These are phyloP conservation scores for Biston stratarius DNA, from an alignment of 2,888 invertebrate species.

Conservation along the genomic window DNA sequence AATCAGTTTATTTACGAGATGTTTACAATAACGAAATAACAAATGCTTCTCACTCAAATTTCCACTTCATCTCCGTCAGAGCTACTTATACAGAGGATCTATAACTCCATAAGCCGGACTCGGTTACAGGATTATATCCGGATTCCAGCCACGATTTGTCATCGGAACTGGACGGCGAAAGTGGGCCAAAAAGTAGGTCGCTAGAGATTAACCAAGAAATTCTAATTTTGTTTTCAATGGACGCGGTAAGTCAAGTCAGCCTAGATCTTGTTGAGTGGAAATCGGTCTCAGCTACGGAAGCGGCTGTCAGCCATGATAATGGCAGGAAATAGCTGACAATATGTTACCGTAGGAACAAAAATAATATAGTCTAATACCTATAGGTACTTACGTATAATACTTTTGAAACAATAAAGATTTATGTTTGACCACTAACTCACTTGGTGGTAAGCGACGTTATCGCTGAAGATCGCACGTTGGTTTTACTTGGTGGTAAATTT, in stretches of 20 bases:
- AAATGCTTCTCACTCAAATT: constrained; percentile 10
- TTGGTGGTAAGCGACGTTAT: too few species aligned
- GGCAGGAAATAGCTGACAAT: constrained; percentile 21
- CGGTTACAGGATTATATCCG: constrained; percentile 28
- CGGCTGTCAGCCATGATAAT: constrained; percentile 11
- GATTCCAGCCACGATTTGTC: constrained; percentile 26
- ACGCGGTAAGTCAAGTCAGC: constrained; percentile 14
- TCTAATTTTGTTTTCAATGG: constrained; percentile 25
- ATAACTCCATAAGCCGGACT: constrained; percentile 4
- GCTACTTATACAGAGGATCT: constrained; percentile 16
- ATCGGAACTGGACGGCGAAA: constrained; percentile 26
- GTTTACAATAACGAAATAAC: background rate
- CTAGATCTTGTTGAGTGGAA: constrained; percentile 23
- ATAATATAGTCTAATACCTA: background rate
- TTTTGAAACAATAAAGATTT: background rate
- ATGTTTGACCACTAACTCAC: too few species aligned
- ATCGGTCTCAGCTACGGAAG: constrained; percentile 18
- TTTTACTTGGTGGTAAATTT: too few species aligned
- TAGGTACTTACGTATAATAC: background rate
- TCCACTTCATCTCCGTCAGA: constrained; percentile 20
- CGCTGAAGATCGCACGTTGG: too few species aligned
- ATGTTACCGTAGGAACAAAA: constrained; percentile 2
- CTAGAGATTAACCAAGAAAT: constrained; percentile 12
- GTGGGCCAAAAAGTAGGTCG: constrained; percentile 26
- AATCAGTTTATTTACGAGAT: too few species aligned